Base-by-base conservation (phyloP, 2,113 vertebrate genomes). In the Paedocypris sp. region DNA sequence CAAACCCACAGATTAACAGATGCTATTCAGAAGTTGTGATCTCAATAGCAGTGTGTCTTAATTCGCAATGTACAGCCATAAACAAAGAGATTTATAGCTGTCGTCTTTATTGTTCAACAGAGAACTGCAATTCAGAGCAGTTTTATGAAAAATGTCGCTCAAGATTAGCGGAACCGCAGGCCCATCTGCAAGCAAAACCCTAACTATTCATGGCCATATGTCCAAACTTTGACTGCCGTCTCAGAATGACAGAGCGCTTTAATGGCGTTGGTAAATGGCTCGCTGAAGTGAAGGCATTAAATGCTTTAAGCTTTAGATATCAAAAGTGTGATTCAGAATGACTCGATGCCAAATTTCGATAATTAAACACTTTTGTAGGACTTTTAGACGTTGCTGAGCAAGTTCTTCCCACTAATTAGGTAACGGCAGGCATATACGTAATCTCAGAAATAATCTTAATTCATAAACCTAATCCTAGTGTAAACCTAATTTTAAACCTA, bases 151-250 rank as follows among this genome's bases (percentile, higher is more conserved):
- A 71, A 71, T n/a, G n/a, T n/a, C 11, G 67, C n/a, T 63, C 53
- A 58, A 69, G 71, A 53, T 26, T 71, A 66, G 66, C 69, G 67
- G 75, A 79, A 74, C 38, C 23, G 18, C 31, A 49, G 32, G 51
- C 73, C 73, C 81, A 82, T 82, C 81, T 85, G 81, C 49, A 73
- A 71, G 73, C 66, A 64, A 72, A 63, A 67, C 66, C 51, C 67
- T 68, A 73, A 80, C 68, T 46, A 70, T 80, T 79, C 77, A 77
- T 41, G 77, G 73, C 79, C 83, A 67, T 80, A 81, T 82, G 81
- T 73, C 78, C 66, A 64, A 60, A 41, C 58, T 66, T 28, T 38
- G 45, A 63, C 41, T 43, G 64, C 65, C 42, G 46, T 53, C 36
- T 48, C 38, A 32, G 45, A 52, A 16, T 51, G 50, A 51, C 48